These are phyloP conservation scores for Origma solitaria DNA, from an alignment of 2,113 vertebrate genomes.

Conservation along the genomic window DNA sequence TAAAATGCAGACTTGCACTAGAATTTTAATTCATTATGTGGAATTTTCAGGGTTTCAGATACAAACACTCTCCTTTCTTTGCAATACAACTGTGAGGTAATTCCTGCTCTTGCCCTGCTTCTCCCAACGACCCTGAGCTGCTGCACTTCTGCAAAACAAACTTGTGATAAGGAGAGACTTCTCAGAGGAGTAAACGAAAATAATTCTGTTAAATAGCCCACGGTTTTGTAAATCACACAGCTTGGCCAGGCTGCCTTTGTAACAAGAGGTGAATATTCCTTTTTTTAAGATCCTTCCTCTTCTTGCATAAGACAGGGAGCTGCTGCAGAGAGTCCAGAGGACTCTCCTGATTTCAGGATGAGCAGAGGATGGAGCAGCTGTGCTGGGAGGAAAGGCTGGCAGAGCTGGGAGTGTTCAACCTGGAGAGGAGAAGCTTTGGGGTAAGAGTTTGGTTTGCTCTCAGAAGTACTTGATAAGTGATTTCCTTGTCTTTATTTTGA, in stretches of 20 bases:
- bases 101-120: not conserved
- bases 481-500: not conserved
- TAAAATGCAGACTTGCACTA: not conserved
- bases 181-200: not conserved
- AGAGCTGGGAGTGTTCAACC: not conserved
- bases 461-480: not conserved
- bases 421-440: not conserved
- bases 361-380: not conserved
- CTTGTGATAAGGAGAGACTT: not conserved
- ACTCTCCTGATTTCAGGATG: not conserved
- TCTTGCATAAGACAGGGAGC: not conserved
- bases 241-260: not conserved
- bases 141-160: not conserved
- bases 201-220: not conserved
- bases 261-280: not conserved
- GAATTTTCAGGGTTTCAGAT: not conserved
- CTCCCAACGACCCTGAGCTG: not conserved
- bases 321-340: not conserved
- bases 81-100: not conserved
- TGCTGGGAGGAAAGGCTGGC: not conserved
- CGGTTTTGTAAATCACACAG: not conserved
- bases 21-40: not conserved
- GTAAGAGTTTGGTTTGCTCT: not conserved
- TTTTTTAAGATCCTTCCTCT: not conserved
- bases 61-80: not conserved